A percentile compares a stretch with the other conserved stretches of the same genome.
These are phyloP conservation scores for Anser cygnoides DNA, from an alignment of 2,113 vertebrate genomes.

Conservation along the genomic window DNA sequence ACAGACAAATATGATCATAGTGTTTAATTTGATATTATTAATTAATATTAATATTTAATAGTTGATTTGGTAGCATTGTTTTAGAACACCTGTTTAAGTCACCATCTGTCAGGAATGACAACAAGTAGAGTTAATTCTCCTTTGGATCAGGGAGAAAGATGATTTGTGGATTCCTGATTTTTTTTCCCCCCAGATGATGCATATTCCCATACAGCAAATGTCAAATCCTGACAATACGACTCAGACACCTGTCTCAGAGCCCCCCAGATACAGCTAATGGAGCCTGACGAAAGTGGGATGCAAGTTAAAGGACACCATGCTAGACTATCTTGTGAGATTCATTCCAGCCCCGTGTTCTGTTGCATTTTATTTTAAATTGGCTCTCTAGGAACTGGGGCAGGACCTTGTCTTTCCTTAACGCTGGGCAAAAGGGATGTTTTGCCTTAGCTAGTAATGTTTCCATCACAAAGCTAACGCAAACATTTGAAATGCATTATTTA, in stretches of 20 bases:
- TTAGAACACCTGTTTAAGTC: not conserved
- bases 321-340: not conserved
- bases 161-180: not conserved
- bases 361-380: not conserved
- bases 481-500: conserved; percentile 61
- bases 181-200: not conserved
- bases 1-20: not conserved
- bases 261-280: not conserved
- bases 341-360: not conserved
- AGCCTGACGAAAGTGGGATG: not conserved
- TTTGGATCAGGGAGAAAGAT: not conserved
- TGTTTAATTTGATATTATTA: not conserved
- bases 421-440: conserved; percentile 14
- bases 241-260: not conserved
- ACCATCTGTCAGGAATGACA: not conserved
- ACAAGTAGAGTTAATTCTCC: not conserved
- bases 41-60: conserved; percentile 20
- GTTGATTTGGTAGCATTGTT: conserved; percentile 6
- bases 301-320: not conserved
- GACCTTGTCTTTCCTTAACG: not conserved
- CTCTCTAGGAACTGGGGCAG: conserved; percentile 13
- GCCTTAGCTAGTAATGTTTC: conserved; percentile 32
- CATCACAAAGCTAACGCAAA: conserved; percentile 32
- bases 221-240: not conserved
- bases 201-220: not conserved